Evolutionary conservation across 2,113 vertebrate species (phyloP).

Genomic region (Clarias gariepinus): DNA sequence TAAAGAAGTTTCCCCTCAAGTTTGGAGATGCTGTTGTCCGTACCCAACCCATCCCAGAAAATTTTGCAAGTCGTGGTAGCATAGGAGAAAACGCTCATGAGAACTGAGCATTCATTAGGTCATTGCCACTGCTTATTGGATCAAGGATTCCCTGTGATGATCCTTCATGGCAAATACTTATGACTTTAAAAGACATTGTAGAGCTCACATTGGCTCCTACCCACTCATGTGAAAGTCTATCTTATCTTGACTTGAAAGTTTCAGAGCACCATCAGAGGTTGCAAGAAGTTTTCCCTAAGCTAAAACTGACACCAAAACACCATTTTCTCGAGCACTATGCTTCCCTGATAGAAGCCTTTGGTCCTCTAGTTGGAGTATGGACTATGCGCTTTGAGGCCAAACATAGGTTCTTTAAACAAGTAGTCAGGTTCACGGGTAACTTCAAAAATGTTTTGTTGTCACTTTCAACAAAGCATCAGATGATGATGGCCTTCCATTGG

Average conservation of each 20-base stretch:
- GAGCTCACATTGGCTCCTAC: background rate
- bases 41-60: background rate
- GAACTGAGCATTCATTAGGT: constrained; percentile 29
- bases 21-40: background rate
- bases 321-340: constrained; percentile 9
- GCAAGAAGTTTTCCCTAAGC: constrained; percentile 13
- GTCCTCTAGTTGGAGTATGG: background rate
- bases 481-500: background rate
- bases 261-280: background rate
- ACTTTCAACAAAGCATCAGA: background rate
- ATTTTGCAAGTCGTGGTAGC: background rate
- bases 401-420: background rate
- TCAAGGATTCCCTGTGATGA: constrained; percentile 1
- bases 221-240: constrained; percentile 1
- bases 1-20: background rate
- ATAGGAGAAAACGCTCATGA: constrained; percentile 22
- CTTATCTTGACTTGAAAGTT: constrained; percentile 27
- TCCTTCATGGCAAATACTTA: constrained; percentile 12
- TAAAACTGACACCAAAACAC: constrained; percentile 9
- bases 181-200: constrained; percentile 15
- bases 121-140: background rate
- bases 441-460: background rate
- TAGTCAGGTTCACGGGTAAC: background rate
- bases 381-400: background rate
- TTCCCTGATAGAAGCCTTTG: constrained; percentile 15